These are phyloP conservation scores for Cheilinus undulatus DNA, from an alignment of 2,113 vertebrate genomes.

Conservation along the genomic window DNA sequence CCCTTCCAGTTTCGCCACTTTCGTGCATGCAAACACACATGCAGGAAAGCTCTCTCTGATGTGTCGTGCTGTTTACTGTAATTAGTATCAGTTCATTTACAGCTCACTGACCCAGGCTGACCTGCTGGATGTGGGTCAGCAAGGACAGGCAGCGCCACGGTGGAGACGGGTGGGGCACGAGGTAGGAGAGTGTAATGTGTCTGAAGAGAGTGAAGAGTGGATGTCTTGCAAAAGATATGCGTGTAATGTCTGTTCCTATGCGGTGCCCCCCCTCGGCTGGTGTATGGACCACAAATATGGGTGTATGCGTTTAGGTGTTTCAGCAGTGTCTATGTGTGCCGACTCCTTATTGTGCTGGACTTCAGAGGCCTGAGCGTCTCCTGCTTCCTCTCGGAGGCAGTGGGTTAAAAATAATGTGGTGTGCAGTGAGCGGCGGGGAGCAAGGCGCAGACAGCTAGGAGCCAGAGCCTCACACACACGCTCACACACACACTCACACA, in stretches of 20 bases:
- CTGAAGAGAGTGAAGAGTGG: conserved; percentile 37
- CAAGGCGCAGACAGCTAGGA: conserved; percentile 86
- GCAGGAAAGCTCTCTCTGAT: conserved; percentile 45
- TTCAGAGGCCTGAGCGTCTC: conserved; percentile 81
- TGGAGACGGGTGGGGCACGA: conserved; percentile 61
- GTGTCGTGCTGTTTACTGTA: conserved; percentile 75
- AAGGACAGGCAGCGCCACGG: conserved; percentile 58
- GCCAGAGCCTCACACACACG: conserved; percentile 77
- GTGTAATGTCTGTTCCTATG: conserved; percentile 37
- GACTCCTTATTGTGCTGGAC: conserved; percentile 83
- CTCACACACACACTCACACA: conserved; percentile 40
- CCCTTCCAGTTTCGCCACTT: conserved; percentile 51
- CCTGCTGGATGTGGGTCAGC: conserved; percentile 75
- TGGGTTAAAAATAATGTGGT: conserved; percentile 88
- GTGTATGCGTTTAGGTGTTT: conserved; percentile 67
- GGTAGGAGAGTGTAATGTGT: conserved; percentile 50
- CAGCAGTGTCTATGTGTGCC: conserved; percentile 63
- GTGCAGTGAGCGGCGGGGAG: conserved; percentile 81
- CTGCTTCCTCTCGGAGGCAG: conserved; percentile 83
- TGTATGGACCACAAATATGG: conserved; percentile 67
- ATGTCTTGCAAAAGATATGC: conserved; percentile 38
- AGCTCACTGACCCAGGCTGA: conserved; percentile 75
- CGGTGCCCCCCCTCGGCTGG: too few species aligned
- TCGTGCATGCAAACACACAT: conserved; percentile 56
- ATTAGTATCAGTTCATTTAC: conserved; percentile 83